Evolutionary conservation across 2,113 vertebrate species (phyloP), one percentile per base, ranked within the genome.

Genomic region (Isurus oxyrinchus): DNA sequence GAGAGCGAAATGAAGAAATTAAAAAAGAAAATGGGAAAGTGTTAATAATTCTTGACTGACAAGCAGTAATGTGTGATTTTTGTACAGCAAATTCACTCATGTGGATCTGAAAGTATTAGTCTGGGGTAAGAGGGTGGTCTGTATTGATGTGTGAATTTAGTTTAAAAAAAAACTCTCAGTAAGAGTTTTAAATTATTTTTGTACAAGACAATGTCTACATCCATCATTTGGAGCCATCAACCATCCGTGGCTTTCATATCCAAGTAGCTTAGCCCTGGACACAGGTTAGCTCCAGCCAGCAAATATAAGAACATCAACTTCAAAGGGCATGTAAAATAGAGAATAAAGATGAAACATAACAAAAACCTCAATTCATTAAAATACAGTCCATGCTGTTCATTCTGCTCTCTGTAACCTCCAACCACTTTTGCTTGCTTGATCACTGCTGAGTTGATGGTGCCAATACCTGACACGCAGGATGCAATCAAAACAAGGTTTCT

Each of bases 401-500:
- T 95, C 40, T 72, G 10, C 44, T 8, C 40, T 27, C 35, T 59
- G 49, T n/a, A 40, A 67, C 21, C 6, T 11, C 23, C 94, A 95
- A 57, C 94, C 25, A 23, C 25, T 4, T n/a, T 95, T 16, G 49
- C 40, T 53, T 35, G 66, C 66, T 27, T 4, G 44, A 53, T 69
- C 25, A 49, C 27, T 69, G 40, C 23, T 14, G 61, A 67, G 61
- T 49, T 2, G 66, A 27, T 53, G 44, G 11, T 53, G 63, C 94
- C 25, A 53, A 31, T 53, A 53, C 10, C 66, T 55, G 94, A 95
- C 66, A 72, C 44, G 53, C 66, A 95, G 44, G 5, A 69, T 66
- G 94, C 66, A 69, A 31, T 69, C 94, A 55, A 95, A 93, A 95
- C 66, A 69, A 72, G 66, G 61, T 49, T 67, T 67, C 61, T 66